Percentiles rank a stretch among this genome's conserved stretches.
phyloP scores from a whole-genome alignment of 2,113 vertebrate species.

The Climacteris rufus region DNA sequence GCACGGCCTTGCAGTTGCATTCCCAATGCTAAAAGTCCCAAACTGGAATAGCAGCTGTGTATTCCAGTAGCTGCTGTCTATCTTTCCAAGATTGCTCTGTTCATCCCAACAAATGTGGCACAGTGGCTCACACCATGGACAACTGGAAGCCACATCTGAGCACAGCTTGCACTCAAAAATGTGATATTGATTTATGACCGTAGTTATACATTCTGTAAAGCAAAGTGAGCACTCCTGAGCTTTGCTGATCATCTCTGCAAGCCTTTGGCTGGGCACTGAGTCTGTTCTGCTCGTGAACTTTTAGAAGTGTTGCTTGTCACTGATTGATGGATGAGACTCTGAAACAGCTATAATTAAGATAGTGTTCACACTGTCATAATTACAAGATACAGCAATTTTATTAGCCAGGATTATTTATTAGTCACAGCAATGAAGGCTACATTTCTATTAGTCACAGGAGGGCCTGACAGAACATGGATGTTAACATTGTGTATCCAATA shows the following conservation, averaged over 20 bases:
- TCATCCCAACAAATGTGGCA: not conserved
- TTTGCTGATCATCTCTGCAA: not conserved
- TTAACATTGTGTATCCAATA: not conserved
- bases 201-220: not conserved
- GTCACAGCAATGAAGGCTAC: not conserved
- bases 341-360: not conserved
- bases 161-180: not conserved
- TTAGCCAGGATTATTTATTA: slow-evolving; percentile 2
- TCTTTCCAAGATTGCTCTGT: not conserved
- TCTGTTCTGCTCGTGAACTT: not conserved
- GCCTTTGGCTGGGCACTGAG: not conserved
- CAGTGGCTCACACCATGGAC: rapidly evolving
- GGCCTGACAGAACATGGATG: slow-evolving; percentile 30
- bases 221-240: not conserved
- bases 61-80: not conserved
- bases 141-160: not conserved
- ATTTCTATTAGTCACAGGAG: not conserved
- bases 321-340: not conserved
- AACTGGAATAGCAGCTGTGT: not conserved
- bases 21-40: not conserved
- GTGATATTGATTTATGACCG: not conserved
- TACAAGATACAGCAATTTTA: not conserved
- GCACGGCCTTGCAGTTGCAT: rapidly evolving
- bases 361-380: not conserved
- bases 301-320: not conserved